Percentiles rank a stretch among this genome's conserved stretches.
These are phyloP conservation scores for Oncorhynchus kisutch DNA, from an alignment of 2,113 vertebrate species.

Conservation along the genomic window DNA sequence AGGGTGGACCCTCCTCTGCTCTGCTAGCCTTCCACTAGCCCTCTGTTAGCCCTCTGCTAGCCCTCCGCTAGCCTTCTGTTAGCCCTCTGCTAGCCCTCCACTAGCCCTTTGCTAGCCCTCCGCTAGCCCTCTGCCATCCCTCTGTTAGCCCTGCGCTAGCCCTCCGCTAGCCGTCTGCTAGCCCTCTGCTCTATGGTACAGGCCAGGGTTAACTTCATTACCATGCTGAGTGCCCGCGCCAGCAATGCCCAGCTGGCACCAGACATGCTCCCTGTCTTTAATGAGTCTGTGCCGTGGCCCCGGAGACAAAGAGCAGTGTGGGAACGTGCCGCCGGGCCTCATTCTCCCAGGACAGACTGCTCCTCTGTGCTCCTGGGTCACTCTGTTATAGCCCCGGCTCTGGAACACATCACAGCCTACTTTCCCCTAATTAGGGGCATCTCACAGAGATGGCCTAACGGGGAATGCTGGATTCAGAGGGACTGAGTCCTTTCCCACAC, in stretches of 20 bases:
- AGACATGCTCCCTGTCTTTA: background rate
- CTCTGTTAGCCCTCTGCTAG: background rate
- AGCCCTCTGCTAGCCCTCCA: background rate
- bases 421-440: constrained; percentile 65
- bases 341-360: constrained; percentile 27
- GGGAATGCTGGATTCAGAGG: constrained; percentile 19
- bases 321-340: constrained; percentile 1
- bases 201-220: constrained; percentile 8
- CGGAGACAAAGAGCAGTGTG: constrained; percentile 9
- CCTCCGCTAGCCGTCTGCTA: background rate
- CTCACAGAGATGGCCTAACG: constrained; percentile 40
- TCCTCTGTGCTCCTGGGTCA: constrained; percentile 55
- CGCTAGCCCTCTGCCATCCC: background rate
- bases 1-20: background rate
- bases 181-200: background rate
- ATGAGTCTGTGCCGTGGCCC: constrained; percentile 8
- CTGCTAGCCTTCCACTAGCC: background rate
- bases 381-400: constrained; percentile 2
- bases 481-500: constrained; percentile 57
- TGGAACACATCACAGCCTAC: constrained; percentile 26
- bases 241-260: background rate
- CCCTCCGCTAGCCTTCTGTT: no score
- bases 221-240: background rate
- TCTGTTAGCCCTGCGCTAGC: background rate
- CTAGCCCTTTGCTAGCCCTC: background rate